phyloP scores from a whole-genome alignment of 2,113 vertebrate genomes.

The Propithecus coquereli region DNA sequence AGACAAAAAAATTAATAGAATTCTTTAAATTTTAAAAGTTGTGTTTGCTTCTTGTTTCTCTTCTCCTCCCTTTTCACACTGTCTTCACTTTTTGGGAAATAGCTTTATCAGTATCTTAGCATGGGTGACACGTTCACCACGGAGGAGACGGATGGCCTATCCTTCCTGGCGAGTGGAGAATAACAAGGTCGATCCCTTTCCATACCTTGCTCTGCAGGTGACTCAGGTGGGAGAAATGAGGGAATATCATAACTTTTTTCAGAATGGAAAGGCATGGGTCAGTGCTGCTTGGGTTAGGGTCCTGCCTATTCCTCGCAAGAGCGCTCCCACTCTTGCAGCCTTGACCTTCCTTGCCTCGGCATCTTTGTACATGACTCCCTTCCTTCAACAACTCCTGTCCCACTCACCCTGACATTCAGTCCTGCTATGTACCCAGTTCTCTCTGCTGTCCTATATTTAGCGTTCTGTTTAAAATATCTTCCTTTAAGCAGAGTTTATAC shows the following conservation, averaged over 20 bases:
- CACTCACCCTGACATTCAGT: not conserved
- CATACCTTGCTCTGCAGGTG: fast-evolving
- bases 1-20: constrained; percentile 48
- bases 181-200: not conserved
- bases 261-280: not conserved
- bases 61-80: not conserved
- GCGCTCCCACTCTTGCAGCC: not conserved
- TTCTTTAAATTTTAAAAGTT: constrained; percentile 36
- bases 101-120: not conserved
- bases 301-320: not conserved
- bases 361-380: not conserved
- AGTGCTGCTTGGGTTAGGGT: not conserved
- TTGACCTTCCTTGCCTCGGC: not conserved
- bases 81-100: not conserved
- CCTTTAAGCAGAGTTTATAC: not conserved
- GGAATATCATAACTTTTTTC: not conserved
- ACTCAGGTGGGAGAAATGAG: not conserved
- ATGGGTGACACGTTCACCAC: fast-evolving
- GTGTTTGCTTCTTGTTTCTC: not conserved
- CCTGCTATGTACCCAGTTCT: not conserved
- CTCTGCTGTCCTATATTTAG: not conserved
- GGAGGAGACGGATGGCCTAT: not conserved
- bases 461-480: not conserved
- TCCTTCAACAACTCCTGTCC: not conserved
- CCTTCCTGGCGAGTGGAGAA: not conserved